Evolutionary conservation across 2,113 vertebrate genomes (phyloP), one percentile per base, ranked within the genome.

Genomic region (Psittacara wagleri): DNA sequence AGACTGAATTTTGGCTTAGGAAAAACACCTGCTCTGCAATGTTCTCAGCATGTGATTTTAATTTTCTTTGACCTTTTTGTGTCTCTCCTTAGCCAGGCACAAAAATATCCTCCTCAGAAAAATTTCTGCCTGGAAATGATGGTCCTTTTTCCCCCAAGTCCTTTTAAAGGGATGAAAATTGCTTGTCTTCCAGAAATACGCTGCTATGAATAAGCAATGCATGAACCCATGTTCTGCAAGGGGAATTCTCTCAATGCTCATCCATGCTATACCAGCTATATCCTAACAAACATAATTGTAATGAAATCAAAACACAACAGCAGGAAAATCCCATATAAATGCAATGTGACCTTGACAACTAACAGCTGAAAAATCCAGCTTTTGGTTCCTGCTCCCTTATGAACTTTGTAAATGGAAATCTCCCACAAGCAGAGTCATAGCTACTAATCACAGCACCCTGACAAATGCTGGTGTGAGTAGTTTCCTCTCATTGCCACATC

Each of bases 1-100:
- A 90, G 39, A 51, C 4, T 27, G 77, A 86, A 83, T 79, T 94
- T 92, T 90, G 92, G 74, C 66, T 83, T 93, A 88, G 96, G 96
- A 90, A 95, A 95, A 97, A 94, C 62, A 82, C 96, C 97, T 97
- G 97, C 94, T 57, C 81, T 95, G 96, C 97, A 97, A 97, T 96
- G 90, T 96, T 97, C 95, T 84, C 44, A 91, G 86, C 94, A 88
- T 94, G 86, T 89, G 95, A 95, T 91, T 93, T 94, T 85, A 90
- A 96, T 97, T 96, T 94, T 72, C 83, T 94, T 37, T 95, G 96
- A 96, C 95, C 95, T 96, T 96, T 94, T 57, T 6, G 1, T 5
- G 8, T 96, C 25, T 94, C 66, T 94, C 74, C 80, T 87, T 85
- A 86, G 83, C 57, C 90, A 94, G 66, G 77, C 94, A 94, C 74